Base-by-base conservation (phyloP, 2,888 invertebrate genomes). In the Steinernema hermaphroditum region DNA sequence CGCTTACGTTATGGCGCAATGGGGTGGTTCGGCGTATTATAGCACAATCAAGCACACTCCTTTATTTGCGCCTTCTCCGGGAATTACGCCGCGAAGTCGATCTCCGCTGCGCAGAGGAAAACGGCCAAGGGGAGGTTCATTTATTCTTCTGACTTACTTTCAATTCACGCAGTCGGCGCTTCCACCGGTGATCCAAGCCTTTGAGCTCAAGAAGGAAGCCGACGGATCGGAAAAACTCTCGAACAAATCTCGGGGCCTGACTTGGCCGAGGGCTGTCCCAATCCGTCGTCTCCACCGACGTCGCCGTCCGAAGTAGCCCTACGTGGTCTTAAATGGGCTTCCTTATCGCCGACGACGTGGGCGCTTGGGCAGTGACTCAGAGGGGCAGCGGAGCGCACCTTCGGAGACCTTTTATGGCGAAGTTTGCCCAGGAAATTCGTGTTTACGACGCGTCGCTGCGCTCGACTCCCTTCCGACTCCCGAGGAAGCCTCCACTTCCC, bases 151-250 rank as follows among this genome's bases (percentile, higher is more conserved):
- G 24, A 12, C 54, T 27, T 54, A 2, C 22, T 24, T 24, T 54
- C 22, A 19, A 49, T 14, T 8, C 8, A 8, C 9, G 16, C 12
- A 49, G 54, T 24, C 27, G 54, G 6, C 6, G n/a, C n/a, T n/a
- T n/a, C n/a, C n/a, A n/a, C n/a, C n/a, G n/a, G n/a, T n/a, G n/a
- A n/a, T n/a, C n/a, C n/a, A n/a, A n/a, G n/a, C n/a, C n/a, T n/a
- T n/a, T n/a, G n/a, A n/a, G n/a, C n/a, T n/a, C n/a, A n/a, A n/a
- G n/a, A n/a, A n/a, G n/a, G 37, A 37, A 12, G 37, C 6, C 4
- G 37, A 37, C 62, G 62, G 32, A 62, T 62, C 62, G 62, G 62
- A 62, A 62, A 32, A 62, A 62, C 62, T 62, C 62, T 62, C 62
- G 62, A 62, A 62, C 62, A 62, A 62, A 62, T 62, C 62, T 14